Percentiles rank a stretch among this genome's conserved stretches.
phyloP scores from a whole-genome alignment of 2,797 vertebrate genomes.

The Xerus rutilus region DNA sequence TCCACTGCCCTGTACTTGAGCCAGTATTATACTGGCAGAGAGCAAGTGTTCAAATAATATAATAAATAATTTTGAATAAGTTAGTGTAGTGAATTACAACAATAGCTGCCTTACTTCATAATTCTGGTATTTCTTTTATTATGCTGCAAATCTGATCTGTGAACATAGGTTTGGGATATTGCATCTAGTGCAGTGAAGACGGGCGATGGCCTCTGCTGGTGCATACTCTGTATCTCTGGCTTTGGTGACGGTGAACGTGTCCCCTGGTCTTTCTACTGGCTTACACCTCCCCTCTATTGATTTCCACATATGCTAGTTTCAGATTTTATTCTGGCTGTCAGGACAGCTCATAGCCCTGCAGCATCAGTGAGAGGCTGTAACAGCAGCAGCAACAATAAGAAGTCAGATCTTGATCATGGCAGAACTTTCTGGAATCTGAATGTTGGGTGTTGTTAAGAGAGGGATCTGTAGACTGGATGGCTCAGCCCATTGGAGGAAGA shows the following conservation, averaged over 20 bases:
- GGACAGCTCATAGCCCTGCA: neutral
- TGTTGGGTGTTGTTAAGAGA: too few species aligned
- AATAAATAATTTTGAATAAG: slow-evolving; percentile 44
- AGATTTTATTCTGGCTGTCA: neutral
- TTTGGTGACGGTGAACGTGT: neutral
- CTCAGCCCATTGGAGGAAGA: neutral
- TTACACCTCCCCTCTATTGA: neutral
- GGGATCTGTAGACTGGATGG: neutral
- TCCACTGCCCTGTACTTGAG: neutral
- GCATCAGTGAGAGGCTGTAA: neutral
- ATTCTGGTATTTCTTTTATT: slow-evolving; percentile 18
- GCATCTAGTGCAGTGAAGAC: neutral
- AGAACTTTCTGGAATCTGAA: neutral
- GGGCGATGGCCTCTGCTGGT: neutral
- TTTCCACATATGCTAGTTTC: neutral
- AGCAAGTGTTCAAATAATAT: neutral
- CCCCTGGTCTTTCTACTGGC: neutral
- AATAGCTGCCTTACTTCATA: neutral
- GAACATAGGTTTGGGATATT: neutral
- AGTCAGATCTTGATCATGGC: neutral
- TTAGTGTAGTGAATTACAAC: neutral
- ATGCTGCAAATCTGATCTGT: neutral
- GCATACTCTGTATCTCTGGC: neutral
- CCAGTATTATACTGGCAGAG: neutral
- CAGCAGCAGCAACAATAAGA: neutral